A percentile compares a stretch with the other conserved stretches of the same genome.
Evolutionary conservation across 1,140 invertebrate species (phyloP).

Genomic region (Cydia fagiglandana): DNA sequence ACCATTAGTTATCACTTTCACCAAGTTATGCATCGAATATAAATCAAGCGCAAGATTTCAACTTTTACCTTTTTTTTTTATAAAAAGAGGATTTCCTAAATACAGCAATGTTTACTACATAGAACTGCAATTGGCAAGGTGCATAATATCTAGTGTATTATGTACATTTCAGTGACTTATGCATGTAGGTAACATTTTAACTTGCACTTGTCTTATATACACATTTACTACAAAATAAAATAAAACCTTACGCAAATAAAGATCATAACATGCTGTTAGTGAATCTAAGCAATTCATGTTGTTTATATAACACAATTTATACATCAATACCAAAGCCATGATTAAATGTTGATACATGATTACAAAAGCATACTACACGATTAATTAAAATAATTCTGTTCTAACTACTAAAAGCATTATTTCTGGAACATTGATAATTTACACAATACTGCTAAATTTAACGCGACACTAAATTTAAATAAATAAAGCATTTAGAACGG

Average conservation of each 20-base stretch:
- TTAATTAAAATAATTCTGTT: conserved; percentile 39
- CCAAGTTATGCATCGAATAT: conserved; percentile 58
- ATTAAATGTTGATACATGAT: conserved; percentile 20
- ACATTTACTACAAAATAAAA: conserved; percentile 50
- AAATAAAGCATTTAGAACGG: conserved; percentile 21
- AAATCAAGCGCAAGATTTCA: conserved; percentile 58
- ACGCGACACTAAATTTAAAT: conserved; percentile 25
- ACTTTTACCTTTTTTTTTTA: conserved; percentile 15
- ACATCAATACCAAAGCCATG: conserved; percentile 34
- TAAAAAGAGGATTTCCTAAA: background rate
- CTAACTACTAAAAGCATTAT: conserved; percentile 45
- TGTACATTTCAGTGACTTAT: background rate
- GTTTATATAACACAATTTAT: conserved; percentile 16
- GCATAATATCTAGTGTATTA: background rate
- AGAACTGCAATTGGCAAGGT: conserved; percentile 23
- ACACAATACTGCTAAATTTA: conserved; percentile 23
- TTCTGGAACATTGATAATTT: conserved; percentile 37
- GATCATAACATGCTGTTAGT: conserved; percentile 46
- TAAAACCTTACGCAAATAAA: conserved; percentile 52
- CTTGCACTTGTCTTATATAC: conserved; percentile 51
- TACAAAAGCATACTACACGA: conserved; percentile 43
- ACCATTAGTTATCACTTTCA: conserved; percentile 73
- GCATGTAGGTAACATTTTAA: conserved; percentile 27
- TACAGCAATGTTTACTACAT: conserved; percentile 20
- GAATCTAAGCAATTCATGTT: conserved; percentile 42